Percentiles rank a stretch among this genome's conserved stretches.
Conservation (phyloP, 1,140 invertebrate genomes). For the Asbolus verrucosus region DNA sequence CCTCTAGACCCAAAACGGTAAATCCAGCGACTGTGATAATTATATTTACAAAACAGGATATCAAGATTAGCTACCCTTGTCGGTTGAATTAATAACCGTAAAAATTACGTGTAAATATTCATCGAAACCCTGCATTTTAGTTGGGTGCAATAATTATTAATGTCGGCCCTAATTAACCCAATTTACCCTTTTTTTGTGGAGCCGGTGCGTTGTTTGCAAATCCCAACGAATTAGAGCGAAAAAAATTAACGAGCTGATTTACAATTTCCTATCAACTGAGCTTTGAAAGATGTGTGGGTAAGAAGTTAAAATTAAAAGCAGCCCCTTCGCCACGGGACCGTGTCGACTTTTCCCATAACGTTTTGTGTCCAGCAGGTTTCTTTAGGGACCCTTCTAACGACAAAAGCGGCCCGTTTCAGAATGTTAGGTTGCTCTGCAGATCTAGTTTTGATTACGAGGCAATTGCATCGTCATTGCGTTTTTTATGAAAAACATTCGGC, state of each 20-base stretch:
- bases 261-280: too few relatives aligned
- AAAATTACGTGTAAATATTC: constrained; percentile 28
- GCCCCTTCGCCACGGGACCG: constrained; percentile 27
- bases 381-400: constrained; percentile 43
- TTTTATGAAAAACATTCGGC: constrained; percentile 12
- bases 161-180: too few relatives aligned
- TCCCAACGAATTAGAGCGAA: neutral
- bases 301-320: constrained; percentile 21
- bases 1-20: constrained; percentile 2
- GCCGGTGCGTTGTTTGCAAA: too few relatives aligned
- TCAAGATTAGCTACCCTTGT: constrained; percentile 34
- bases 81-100: constrained; percentile 38
- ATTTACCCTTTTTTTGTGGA: too few relatives aligned
- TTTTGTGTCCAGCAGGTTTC: constrained; percentile 35
- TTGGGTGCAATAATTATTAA: too few relatives aligned
- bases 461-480: constrained; percentile 27
- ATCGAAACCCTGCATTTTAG: constrained; percentile 13
- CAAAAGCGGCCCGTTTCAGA: constrained; percentile 48
- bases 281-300: constrained; percentile 5
- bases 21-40: constrained; percentile 36
- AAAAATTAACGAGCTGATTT: neutral
- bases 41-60: constrained; percentile 37
- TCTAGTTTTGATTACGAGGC: constrained; percentile 46
- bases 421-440: constrained; percentile 30
- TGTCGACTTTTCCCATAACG: constrained; percentile 43